These are phyloP conservation scores for Colletes gigas DNA, from an alignment of 1,140 invertebrate genomes.

Conservation along the genomic window DNA sequence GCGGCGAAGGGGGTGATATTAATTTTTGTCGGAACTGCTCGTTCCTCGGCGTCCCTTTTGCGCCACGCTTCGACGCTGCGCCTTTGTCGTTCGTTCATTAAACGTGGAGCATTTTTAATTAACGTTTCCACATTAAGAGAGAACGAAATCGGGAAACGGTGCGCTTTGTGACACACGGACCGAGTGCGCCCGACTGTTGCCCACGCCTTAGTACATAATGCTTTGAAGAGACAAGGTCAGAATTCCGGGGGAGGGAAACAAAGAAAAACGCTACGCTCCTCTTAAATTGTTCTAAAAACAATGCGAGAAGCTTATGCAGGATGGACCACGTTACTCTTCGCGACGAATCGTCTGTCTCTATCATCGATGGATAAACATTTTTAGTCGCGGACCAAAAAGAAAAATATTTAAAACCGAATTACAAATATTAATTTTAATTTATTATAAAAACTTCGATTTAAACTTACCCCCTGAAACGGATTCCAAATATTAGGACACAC, in stretches of 20 bases:
- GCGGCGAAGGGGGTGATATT: conserved; percentile 61
- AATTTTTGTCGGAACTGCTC: conserved; percentile 67
- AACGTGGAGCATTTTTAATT: conserved; percentile 74
- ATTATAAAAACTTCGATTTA: too few species aligned
- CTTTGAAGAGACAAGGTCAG: neutral
- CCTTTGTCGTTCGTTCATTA: conserved; percentile 73
- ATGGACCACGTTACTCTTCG: too few species aligned
- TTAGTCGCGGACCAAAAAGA: too few species aligned
- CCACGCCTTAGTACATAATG: neutral
- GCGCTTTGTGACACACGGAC: conserved; percentile 27
- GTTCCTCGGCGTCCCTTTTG: conserved; percentile 62
- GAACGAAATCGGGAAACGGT: conserved; percentile 54
- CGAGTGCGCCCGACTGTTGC: neutral
- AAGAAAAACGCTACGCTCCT: neutral
- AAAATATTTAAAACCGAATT: too few species aligned
- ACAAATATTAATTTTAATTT: too few species aligned
- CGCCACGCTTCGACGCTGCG: conserved; percentile 63
- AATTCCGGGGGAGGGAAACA: neutral
- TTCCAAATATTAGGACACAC: too few species aligned
- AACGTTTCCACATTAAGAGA: conserved; percentile 66
- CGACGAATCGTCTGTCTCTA: too few species aligned
- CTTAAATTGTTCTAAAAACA: neutral
- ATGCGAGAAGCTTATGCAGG: neutral
- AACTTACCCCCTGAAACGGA: too few species aligned
- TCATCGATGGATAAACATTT: too few species aligned